Evolutionary conservation across 1,140 invertebrate genomes (phyloP).

Genomic region (Condylostylus longicornis): DNA sequence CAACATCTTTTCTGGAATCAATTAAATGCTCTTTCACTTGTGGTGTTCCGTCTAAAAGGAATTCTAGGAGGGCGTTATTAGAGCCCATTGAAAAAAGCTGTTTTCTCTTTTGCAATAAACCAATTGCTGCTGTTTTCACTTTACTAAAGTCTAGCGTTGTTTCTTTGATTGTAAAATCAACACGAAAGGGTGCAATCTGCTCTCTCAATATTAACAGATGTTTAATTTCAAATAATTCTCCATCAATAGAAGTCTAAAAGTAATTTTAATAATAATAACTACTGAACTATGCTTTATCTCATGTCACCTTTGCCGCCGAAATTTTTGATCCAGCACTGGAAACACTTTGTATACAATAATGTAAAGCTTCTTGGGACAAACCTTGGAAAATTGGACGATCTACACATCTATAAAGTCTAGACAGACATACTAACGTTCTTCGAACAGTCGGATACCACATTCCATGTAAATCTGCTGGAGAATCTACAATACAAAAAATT

Average conservation of each 20-base stretch:
- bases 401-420: constrained; percentile 86
- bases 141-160: constrained; percentile 82
- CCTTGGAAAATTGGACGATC: constrained; percentile 92
- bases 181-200: constrained; percentile 96
- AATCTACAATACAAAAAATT: constrained; percentile 36
- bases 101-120: constrained; percentile 69
- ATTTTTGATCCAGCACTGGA: constrained; percentile 59
- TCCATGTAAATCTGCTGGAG: constrained; percentile 91
- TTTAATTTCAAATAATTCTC: constrained; percentile 92
- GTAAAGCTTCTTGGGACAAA: constrained; percentile 86
- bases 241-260: constrained; percentile 64
- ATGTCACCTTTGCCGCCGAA: constrained; percentile 39
- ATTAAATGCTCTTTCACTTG: constrained; percentile 81
- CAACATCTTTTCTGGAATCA: constrained; percentile 89
- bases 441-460: constrained; percentile 99
- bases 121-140: constrained; percentile 72
- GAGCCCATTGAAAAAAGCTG: constrained; percentile 74
- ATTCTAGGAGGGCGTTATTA: constrained; percentile 85
- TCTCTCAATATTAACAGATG: constrained; percentile 92
- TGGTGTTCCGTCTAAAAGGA: constrained; percentile 78
- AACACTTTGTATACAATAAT: constrained; percentile 81
- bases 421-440: constrained; percentile 84
- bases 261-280: constrained; percentile 6
- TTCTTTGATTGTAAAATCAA: constrained; percentile 87
- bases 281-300: background rate